Conservation (phyloP, 2,113 vertebrate species). For the Halcyon senegalensis region DNA sequence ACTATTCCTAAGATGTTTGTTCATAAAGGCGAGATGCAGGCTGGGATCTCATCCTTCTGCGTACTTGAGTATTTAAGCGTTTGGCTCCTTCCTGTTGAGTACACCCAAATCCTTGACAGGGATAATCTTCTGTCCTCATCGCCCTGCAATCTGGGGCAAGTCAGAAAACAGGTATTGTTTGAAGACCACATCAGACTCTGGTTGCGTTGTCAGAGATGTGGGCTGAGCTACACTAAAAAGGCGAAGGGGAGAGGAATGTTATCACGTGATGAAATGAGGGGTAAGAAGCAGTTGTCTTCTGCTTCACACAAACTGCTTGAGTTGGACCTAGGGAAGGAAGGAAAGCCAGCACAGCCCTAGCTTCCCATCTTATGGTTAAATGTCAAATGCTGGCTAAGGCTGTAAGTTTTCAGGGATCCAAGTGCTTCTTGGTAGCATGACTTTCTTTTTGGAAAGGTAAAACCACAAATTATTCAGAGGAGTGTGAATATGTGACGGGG, state of each 20-base stretch:
- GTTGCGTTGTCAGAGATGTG: background rate
- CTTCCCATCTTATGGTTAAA: background rate
- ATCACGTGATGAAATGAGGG: background rate
- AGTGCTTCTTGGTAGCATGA: background rate
- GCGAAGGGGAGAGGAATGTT: background rate
- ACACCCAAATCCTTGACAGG: background rate
- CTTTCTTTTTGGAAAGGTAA: background rate
- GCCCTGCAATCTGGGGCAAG: background rate
- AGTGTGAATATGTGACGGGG: background rate
- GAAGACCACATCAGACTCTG: background rate
- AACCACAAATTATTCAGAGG: background rate
- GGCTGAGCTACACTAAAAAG: background rate
- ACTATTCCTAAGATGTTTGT: background rate
- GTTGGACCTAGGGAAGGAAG: background rate
- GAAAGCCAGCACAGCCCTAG: background rate
- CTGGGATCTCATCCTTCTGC: background rate
- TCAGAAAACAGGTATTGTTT: background rate
- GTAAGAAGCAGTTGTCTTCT: background rate
- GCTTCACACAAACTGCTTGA: background rate
- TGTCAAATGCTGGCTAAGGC: background rate
- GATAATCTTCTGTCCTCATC: background rate
- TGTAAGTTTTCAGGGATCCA: background rate
- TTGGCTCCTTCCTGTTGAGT: background rate
- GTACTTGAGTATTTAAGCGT: background rate
- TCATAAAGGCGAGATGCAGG: background rate